Percentiles rank a stretch among this genome's conserved stretches.
Conservation (phyloP, 2,113 vertebrate species). For the Piaya cayana region DNA sequence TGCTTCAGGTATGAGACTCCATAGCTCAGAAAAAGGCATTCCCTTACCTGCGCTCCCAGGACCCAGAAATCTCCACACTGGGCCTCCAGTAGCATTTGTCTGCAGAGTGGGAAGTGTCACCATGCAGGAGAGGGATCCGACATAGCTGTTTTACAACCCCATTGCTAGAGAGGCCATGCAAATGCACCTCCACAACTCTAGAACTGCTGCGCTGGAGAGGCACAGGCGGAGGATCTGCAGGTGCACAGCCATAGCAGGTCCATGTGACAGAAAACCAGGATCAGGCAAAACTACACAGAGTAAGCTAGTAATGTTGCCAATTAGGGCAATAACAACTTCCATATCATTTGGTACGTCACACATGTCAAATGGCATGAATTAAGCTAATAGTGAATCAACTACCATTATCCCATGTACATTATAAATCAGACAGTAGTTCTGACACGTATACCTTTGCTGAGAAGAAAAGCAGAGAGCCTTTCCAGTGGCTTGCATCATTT, state of each 20-base stretch:
- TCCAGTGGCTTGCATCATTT: slow-evolving; percentile 98
- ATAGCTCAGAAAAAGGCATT: neutral
- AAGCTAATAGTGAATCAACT: neutral
- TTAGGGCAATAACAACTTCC: neutral
- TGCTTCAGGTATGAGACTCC: neutral
- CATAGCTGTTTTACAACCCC: neutral
- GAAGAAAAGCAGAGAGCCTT: slow-evolving; percentile 98
- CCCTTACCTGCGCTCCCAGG: neutral
- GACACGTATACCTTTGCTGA: slow-evolving; percentile 88
- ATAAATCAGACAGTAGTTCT: neutral
- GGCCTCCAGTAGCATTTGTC: neutral
- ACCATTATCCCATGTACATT: neutral
- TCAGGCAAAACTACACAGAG: neutral
- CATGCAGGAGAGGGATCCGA: neutral
- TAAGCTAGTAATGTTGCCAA: neutral
- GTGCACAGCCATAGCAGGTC: neutral
- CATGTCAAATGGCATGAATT: neutral
- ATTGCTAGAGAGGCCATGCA: neutral
- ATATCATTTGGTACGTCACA: neutral
- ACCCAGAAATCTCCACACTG: neutral
- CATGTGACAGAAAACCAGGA: neutral
- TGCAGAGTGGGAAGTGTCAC: neutral
- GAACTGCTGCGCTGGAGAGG: neutral
- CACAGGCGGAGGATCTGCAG: neutral
- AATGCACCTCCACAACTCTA: neutral